phyloP scores from a whole-genome alignment of 1,140 invertebrate species.

The Hylaeus anthracinus region DNA sequence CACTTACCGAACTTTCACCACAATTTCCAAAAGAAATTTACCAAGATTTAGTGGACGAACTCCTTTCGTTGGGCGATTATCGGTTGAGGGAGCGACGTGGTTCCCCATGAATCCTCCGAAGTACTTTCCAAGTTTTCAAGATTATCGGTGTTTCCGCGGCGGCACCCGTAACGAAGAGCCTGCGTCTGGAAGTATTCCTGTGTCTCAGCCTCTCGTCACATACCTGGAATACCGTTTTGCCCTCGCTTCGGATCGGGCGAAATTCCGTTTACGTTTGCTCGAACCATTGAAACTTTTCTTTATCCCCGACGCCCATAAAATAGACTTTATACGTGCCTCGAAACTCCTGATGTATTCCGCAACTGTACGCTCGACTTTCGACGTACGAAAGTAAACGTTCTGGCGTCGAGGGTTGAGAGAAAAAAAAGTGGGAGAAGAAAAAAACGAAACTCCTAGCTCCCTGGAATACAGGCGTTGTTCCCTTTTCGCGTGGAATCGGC shows the following conservation, averaged over 20 bases:
- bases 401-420: too few relatives aligned
- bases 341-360: constrained; percentile 18
- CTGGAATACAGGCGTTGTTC: background rate
- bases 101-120: constrained; percentile 29
- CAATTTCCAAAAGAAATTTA: constrained; percentile 4
- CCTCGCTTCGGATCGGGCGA: background rate
- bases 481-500: background rate
- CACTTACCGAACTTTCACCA: too few relatives aligned
- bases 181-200: too few relatives aligned
- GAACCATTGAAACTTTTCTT: constrained; percentile 37
- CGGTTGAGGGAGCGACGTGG: constrained; percentile 6
- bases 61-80: constrained; percentile 37
- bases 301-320: constrained; percentile 14
- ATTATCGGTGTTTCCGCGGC: constrained; percentile 55
- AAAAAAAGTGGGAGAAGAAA: background rate
- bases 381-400: background rate
- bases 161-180: constrained; percentile 37
- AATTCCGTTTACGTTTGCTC: constrained; percentile 4
- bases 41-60: background rate
- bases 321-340: constrained; percentile 37
- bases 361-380: background rate
- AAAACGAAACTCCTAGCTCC: background rate
- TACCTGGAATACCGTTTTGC: constrained; percentile 35
- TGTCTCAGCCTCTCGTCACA: constrained; percentile 27
- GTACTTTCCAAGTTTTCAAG: constrained; percentile 45